phyloP scores from a whole-genome alignment of 2,113 vertebrate genomes.

The Gopherus flavomarginatus region DNA sequence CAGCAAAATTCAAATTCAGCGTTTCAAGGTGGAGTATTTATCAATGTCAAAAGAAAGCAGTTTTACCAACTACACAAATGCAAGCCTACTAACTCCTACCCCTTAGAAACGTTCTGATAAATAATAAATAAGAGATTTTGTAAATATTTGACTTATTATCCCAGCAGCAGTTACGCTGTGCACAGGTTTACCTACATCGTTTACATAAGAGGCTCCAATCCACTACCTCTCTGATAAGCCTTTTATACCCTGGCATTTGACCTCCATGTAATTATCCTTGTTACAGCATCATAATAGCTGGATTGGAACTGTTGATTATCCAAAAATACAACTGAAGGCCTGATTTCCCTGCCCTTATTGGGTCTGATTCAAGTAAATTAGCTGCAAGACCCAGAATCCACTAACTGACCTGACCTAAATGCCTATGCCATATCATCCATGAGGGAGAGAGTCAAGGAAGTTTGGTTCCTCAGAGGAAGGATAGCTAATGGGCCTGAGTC shows the following conservation, averaged over 20 bases:
- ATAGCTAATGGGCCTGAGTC: neutral
- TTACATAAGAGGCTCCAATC: slow-evolving; percentile 57
- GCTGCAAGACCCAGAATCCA: neutral
- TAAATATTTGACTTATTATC: neutral
- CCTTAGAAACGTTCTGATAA: neutral
- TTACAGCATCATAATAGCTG: slow-evolving; percentile 44
- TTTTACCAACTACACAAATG: neutral
- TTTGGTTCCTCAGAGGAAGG: neutral
- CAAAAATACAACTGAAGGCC: neutral
- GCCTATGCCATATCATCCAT: neutral
- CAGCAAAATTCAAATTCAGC: neutral
- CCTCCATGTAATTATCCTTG: slow-evolving; percentile 59
- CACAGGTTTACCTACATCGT: slow-evolving; percentile 44
- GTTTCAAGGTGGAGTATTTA: neutral
- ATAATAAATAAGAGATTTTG: neutral
- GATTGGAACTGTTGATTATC: neutral
- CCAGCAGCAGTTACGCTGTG: slow-evolving; percentile 1
- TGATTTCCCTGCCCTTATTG: neutral
- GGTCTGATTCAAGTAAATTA: neutral
- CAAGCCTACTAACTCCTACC: neutral
- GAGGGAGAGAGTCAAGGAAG: neutral
- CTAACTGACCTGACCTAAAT: neutral
- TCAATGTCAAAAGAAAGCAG: neutral
- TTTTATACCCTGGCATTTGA: slow-evolving; percentile 56
- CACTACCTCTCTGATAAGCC: slow-evolving; percentile 46